Evolutionary conservation across 2,888 invertebrate species (phyloP), one percentile per base, ranked within the genome.

Genomic region (Phortica magna): DNA sequence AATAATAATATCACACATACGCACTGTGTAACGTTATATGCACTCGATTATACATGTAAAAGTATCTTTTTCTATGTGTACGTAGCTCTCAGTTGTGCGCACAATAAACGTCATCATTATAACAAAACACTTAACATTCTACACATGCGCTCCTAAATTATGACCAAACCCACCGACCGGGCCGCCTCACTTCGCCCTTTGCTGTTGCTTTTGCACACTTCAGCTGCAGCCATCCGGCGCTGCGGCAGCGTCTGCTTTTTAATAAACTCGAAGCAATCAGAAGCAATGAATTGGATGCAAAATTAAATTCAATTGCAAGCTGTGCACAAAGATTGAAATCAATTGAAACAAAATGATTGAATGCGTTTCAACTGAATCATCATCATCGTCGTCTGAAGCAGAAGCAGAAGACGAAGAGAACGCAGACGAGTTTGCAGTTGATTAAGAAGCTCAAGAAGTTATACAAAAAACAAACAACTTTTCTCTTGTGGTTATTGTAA

Each of bases 231-330:
- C 48, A 48, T 12, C 31, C 31, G 14, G 9, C 48, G 48, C 14
- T 48, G 48, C 48, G 14, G 14, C 48, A 31, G n/a, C 14, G 17
- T 73, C n/a, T 59, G 19, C 59, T 74, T 57, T 73, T 74, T 78
- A 82, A 84, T 86, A 83, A 82, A 83, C 79, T 82, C 83, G 79
- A 88, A 84, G 82, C 80, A 79, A 59, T 59, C 14, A 59, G 6
- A 17, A 19, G 79, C 78, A 80, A 78, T 75, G 76, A 80, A 87
- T 87, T 86, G 87, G 83, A 82, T 79, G 77, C 71, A 77, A 83
- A 85, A 88, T 87, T 85, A 84, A 87, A 82, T 82, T 88, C 87
- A 85, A 88, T 85, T 85, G 87, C 84, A 79, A 31, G 31, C 31
- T 31, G 41, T 19, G 70, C 41, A 55, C 22, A 61, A 41, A 88